Evolutionary conservation across 2,888 invertebrate genomes (phyloP), one percentile per base, ranked within the genome.

Genomic region (Beris morrisii): DNA sequence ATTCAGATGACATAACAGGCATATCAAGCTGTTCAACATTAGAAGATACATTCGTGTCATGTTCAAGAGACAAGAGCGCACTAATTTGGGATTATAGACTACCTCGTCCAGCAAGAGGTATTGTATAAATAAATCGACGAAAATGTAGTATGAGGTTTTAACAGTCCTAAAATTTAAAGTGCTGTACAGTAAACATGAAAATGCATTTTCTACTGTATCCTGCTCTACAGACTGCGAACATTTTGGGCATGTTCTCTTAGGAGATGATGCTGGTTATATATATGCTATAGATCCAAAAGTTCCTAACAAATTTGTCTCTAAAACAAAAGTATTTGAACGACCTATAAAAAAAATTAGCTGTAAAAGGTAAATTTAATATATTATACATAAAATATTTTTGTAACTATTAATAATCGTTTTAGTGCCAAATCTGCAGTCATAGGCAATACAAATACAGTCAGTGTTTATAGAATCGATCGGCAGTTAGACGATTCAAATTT

Each of bases 31-130:
- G 72, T 31, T 56, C 69, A 5, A 69, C 52, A 56, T 70, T 69
- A 48, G 70, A 71, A 32, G 61, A 71, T 13, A 68, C 71, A 7
- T 75, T 75, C 70, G 73, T 72, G 4, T 75, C 71, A 43, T 74
- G 74, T 66, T 76, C 76, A 7, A 69, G 73, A 53, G 76, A 77
- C 65, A 75, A 74, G 70, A 75, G 74, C 43, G 73, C 73, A 15
- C 64, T 75, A 9, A 66, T 77, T 44, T 77, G 76, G 76, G 76
- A 77, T 67, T 72, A 73, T 55, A 71, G 75, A 43, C 69, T 71
- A 53, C 69, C 74, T 15, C 71, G 73, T 61, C 76, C 76, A n/a
- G 75, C 75, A 64, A 72, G 71, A 69, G 75, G 75, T 75, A 70
- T 65, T 4, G 11, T 45, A 7, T 9, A 43, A 3, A 52, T 15